Evolutionary conservation across 2,888 invertebrate species (phyloP), one percentile per base, ranked within the genome.

Genomic region (Drosophila cyrtoloma): DNA sequence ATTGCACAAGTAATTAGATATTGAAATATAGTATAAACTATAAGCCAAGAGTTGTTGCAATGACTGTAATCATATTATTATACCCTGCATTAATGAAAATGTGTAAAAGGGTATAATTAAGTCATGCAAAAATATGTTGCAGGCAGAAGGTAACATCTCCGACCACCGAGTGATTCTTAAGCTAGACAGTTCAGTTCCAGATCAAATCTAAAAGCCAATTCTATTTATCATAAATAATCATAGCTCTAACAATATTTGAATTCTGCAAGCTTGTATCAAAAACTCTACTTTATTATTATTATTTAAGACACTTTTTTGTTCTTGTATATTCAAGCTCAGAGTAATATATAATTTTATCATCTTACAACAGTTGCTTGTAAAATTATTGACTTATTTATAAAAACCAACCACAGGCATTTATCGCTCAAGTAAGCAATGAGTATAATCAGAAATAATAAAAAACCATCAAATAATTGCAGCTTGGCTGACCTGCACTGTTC

Each of bases 181-280:
- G 22, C 22, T 47, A 4, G 7, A 0, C 2, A 14, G 7, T 22
- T 47, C 2, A 22, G 22, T 22, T 7, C 7, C 22, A 22, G 22
- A 4, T 7, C 22, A 22, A 22, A 5, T n/a, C 12, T n/a, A 2
- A 42, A 42, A n/a, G 5, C 1, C 10, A 42, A 47, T 14, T 3
- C 3, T 42, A 22, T 22, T 6, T 14, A n/a, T n/a, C 10, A 35
- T 33, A 12, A 33, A 1, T 47, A 22, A 5, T 7, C 7, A 47
- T 22, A 16, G 7, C 4, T 2, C 7, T 0, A 47, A 2, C 4
- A 22, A 22, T 42, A 42, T 22, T 42, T 22, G 0, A 0, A 22
- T 22, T 44, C 42, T 12, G 1, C 22, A 44, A 22, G 5, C n/a
- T n/a, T 9, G 3, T 1, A n/a, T n/a, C 39, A 39, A 42, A 47